A percentile compares a stretch with the other conserved stretches of the same genome.
phyloP scores from a whole-genome alignment of 1,140 invertebrate genomes.

The Camponotus floridanus region DNA sequence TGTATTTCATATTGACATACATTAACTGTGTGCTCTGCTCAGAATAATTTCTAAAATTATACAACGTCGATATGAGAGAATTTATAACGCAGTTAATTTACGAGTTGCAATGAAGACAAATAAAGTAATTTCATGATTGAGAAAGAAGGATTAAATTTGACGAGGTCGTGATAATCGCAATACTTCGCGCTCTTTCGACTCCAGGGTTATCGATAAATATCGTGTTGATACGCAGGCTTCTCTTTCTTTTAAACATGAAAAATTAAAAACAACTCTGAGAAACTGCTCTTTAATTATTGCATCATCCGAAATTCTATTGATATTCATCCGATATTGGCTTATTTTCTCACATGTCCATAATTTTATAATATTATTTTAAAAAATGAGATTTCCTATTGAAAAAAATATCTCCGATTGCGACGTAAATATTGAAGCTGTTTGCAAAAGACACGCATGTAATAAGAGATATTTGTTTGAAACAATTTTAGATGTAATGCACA shows the following conservation, averaged over 20 bases:
- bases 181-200: slow-evolving; percentile 14
- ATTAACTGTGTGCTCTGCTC: not conserved
- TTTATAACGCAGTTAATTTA: slow-evolving; percentile 29
- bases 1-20: not conserved
- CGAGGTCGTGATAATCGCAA: not conserved
- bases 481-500: not conserved
- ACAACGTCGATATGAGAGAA: slow-evolving; percentile 10
- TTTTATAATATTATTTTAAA: not conserved
- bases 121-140: slow-evolving; percentile 16
- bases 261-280: slow-evolving; percentile 1
- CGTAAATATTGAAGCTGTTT: not conserved
- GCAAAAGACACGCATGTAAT: not conserved
- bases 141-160: slow-evolving; percentile 22
- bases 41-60: slow-evolving; percentile 31
- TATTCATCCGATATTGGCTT: not conserved
- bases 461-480: not conserved
- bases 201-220: slow-evolving; percentile 15
- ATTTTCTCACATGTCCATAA: slow-evolving; percentile 17
- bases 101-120: slow-evolving; percentile 17
- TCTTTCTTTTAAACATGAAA: not conserved
- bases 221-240: not conserved
- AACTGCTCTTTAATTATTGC: slow-evolving; percentile 27
- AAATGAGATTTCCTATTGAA: not conserved
- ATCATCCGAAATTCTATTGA: not conserved
- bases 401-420: not conserved